Base-by-base conservation (phyloP, 2,797 vertebrate species). In the Ptychobarbus kaznakovi region DNA sequence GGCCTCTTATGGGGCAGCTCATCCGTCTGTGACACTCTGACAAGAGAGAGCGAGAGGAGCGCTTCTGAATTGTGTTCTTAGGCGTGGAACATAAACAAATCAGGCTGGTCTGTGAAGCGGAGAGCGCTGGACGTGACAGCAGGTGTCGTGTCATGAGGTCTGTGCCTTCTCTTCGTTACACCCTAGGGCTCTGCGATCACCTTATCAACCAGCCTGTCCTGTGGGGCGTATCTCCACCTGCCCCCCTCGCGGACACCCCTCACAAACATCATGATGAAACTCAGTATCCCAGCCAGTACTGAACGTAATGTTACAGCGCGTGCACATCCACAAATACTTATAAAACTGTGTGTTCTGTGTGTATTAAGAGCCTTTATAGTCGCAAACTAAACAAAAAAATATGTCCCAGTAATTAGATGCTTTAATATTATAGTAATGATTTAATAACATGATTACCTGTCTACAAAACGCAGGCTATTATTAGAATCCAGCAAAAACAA, bases 221-320 rank as follows among this genome's bases (percentile, higher is more conserved):
- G 32, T 44, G 16, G 80, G 68, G 38, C 1, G 4, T 18, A 40
- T 58, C n/a, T 28, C 6, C 38, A 25, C 25, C 38, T 28, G 38
- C 18, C 40, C 11, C 65, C 65, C 78, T 65, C 28, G 1, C 4
- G 83, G 49, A 79, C 75, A 44, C 8, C 65, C n/a, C 80, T 78
- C 88, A 90, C 92, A 94, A 94, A 94, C 93, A 94, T 87, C 90
- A 91, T 93, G 92, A 93, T 93, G 94, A 94, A 95, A 95, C 94
- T 88, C 44, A 76, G 18, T 1, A 40, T 65, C 68, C 51, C 25
- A 56, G 28, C 28, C 38, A 16, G 22, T 56, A 42, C 25, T 49
- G 44, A 13, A 18, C 4, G 12, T 44, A 8, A n/a, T 1, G 40
- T 16, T n/a, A 32, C 53, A 63, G 70, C 4, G 6, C 13, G 12